These are phyloP conservation scores for Orthosia gracilis DNA, from an alignment of 2,888 invertebrate genomes.

Conservation along the genomic window DNA sequence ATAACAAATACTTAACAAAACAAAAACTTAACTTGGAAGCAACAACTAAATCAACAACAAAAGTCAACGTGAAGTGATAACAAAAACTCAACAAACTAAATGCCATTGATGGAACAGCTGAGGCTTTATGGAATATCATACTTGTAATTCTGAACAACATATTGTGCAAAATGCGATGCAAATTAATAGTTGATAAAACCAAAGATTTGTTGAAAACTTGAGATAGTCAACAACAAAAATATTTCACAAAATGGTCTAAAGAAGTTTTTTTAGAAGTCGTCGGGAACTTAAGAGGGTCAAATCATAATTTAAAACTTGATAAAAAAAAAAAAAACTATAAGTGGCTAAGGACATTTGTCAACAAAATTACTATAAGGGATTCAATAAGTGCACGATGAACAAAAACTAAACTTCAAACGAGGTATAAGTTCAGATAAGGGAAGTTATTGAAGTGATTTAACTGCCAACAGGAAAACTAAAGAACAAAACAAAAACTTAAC, in stretches of 20 bases:
- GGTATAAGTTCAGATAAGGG: background rate
- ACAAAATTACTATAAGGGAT: slow-evolving; percentile 4
- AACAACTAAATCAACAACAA: slow-evolving; percentile 57
- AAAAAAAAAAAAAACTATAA: background rate
- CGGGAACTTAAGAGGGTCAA: background rate
- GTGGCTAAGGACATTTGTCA: background rate
- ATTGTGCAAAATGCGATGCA: background rate
- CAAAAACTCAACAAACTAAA: slow-evolving; percentile 43
- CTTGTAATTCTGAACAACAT: background rate
- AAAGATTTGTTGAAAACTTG: background rate
- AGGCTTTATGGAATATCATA: background rate
- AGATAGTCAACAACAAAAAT: background rate
- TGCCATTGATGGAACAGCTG: background rate
- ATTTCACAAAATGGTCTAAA: background rate
- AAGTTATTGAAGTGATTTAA: slow-evolving; percentile 4
- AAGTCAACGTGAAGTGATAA: slow-evolving; percentile 11
- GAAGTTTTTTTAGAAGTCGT: background rate
- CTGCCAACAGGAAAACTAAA: slow-evolving; percentile 3
- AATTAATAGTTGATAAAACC: background rate
- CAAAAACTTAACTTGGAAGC: slow-evolving; percentile 39
- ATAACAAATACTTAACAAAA: slow-evolving; percentile 31
- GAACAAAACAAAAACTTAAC: slow-evolving; percentile 53
- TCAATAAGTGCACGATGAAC: background rate
- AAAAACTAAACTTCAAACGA: slow-evolving; percentile 30
- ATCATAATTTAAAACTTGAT: background rate